Percentiles rank a stretch among this genome's conserved stretches.
Evolutionary conservation across 1,140 invertebrate genomes (phyloP).

Genomic region (Tachypleus tridentatus): DNA sequence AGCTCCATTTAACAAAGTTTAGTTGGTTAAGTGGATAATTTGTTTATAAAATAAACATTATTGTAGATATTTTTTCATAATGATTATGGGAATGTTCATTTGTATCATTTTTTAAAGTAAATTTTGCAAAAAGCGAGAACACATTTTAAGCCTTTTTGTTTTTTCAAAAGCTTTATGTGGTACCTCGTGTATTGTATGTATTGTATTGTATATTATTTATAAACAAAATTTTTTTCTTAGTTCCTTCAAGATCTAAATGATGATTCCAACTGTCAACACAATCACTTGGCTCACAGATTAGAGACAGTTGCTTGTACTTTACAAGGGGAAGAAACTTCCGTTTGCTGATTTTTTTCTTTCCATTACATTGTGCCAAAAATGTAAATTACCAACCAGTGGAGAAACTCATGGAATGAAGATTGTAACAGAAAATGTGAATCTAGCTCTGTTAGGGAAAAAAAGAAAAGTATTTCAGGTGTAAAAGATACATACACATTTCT

Average conservation of each 20-base stretch:
- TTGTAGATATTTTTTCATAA: constrained; percentile 4
- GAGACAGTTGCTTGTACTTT: constrained; percentile 80
- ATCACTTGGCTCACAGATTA: constrained; percentile 74
- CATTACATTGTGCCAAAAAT: too few species aligned
- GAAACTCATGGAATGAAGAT: too few species aligned
- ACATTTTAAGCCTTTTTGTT: not conserved
- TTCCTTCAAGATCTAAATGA: constrained; percentile 67
- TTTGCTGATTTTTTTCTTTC: constrained; percentile 20
- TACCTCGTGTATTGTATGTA: too few species aligned
- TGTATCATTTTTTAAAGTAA: not conserved
- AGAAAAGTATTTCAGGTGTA: too few species aligned
- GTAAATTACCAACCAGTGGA: too few species aligned
- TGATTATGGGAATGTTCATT: not conserved
- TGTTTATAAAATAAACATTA: not conserved
- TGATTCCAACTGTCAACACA: constrained; percentile 66
- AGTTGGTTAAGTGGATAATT: not conserved
- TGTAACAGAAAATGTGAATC: too few species aligned
- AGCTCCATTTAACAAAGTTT: not conserved
- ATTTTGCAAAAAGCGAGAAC: not conserved
- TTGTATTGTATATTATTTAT: constrained; percentile 6
- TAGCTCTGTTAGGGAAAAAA: too few species aligned
- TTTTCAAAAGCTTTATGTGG: not conserved
- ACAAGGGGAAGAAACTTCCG: constrained; percentile 37
- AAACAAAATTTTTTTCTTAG: constrained; percentile 36
- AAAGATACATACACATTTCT: too few species aligned